Evolutionary conservation across 1,140 invertebrate species (phyloP).

Genomic region (Pollicipes pollicipes): DNA sequence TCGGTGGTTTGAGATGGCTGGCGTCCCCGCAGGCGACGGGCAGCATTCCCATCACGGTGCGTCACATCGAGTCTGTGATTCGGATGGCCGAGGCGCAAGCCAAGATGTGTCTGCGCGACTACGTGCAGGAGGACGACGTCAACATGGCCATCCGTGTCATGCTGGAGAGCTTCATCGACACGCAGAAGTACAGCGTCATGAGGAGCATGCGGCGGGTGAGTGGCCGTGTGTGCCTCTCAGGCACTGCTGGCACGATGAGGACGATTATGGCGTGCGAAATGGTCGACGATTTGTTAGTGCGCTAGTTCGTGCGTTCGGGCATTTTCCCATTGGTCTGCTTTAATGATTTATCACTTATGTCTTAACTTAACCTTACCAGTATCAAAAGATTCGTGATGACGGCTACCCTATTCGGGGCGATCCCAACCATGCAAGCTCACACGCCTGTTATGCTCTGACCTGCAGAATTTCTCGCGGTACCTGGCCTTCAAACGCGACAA

Average conservation of each 20-base stretch:
- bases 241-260: no score
- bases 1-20: no score
- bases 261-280: conserved; percentile 1
- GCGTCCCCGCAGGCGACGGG: conserved; percentile 57
- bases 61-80: conserved; percentile 98
- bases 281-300: conserved; percentile 6
- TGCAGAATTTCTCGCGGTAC: conserved; percentile 81
- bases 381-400: no score
- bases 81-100: conserved; percentile 93
- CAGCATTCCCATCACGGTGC: conserved; percentile 91
- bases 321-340: no score
- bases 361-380: no score
- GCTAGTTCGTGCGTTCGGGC: no score
- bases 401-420: no score
- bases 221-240: no score
- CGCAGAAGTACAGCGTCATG: conserved; percentile 97
- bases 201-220: conserved; percentile 75
- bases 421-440: no score
- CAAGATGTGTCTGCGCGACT: conserved; percentile 80
- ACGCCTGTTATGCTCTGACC: conserved; percentile 20
- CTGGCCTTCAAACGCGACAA: conserved; percentile 87
- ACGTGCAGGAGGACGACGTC: conserved; percentile 87
- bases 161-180: conserved; percentile 94
- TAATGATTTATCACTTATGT: no score
- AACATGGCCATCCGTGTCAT: conserved; percentile 93